These are phyloP conservation scores for Benitochromis conjunctus DNA, from an alignment of 2,113 vertebrate genomes.

Conservation along the genomic window DNA sequence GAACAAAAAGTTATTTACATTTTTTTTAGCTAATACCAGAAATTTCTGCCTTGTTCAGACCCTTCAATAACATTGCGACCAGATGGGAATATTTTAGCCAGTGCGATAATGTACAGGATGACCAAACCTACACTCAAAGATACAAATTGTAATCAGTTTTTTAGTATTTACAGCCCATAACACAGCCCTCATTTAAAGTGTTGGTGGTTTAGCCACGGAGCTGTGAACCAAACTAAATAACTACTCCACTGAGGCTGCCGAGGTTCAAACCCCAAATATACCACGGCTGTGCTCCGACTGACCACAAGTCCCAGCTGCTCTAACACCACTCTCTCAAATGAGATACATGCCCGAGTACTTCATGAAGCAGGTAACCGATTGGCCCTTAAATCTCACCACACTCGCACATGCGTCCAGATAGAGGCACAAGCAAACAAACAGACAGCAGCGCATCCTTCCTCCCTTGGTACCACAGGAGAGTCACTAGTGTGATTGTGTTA, in stretches of 20 bases:
- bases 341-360: background rate
- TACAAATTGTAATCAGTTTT: background rate
- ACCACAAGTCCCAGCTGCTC: constrained; percentile 56
- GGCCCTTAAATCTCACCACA: constrained; percentile 12
- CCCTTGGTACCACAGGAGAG: constrained; percentile 28
- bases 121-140: background rate
- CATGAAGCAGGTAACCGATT: constrained; percentile 16
- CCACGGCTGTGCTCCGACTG: background rate
- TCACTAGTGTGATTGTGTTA: constrained; percentile 71
- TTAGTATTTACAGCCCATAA: background rate
- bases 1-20: background rate
- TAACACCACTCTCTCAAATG: background rate
- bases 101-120: background rate
- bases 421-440: background rate
- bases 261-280: constrained; percentile 54
- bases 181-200: constrained; percentile 8
- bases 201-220: constrained; percentile 35
- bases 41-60: background rate
- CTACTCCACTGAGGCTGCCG: constrained; percentile 36
- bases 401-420: background rate
- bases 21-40: background rate
- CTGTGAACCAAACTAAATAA: constrained; percentile 45
- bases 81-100: background rate
- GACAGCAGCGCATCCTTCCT: constrained; percentile 7
- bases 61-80: background rate